Percentiles rank a stretch among this genome's conserved stretches.
Evolutionary conservation across 92 coral and sea anemone genomes (phyloP).

Genomic region (Porites cylindrica): DNA sequence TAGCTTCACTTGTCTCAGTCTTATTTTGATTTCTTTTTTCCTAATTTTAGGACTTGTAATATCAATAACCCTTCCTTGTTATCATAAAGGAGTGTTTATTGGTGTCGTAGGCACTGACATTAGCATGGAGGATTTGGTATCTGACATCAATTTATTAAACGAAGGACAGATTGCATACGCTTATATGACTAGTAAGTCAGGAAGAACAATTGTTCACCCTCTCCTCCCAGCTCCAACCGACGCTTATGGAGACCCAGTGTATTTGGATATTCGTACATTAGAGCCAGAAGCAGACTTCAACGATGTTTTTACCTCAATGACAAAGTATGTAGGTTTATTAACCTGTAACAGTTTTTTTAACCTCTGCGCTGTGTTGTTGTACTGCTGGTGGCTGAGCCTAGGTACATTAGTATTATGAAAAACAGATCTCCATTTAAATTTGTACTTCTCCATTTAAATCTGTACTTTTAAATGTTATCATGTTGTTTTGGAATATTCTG

Average conservation of each 20-base stretch:
- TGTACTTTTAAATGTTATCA: too few species aligned
- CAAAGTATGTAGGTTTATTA: not conserved
- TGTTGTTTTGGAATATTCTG: too few species aligned
- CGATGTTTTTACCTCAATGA: not conserved
- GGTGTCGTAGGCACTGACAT: slow-evolving; percentile 66
- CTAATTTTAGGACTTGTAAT: slow-evolving; percentile 41
- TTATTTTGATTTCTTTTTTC: too few species aligned
- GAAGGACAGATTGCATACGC: slow-evolving; percentile 50
- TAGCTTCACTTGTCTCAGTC: too few species aligned
- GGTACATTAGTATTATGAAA: too few species aligned
- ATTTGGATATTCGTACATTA: slow-evolving; percentile 28
- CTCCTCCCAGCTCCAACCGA: slow-evolving; percentile 35
- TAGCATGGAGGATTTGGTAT: slow-evolving; percentile 39
- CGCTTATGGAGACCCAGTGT: slow-evolving; percentile 30
- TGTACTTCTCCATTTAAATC: too few species aligned
- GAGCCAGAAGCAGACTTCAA: slow-evolving; percentile 30
- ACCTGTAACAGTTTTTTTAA: too few species aligned
- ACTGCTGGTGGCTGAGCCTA: too few species aligned
- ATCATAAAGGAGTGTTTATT: slow-evolving; percentile 34
- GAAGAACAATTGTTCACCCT: slow-evolving; percentile 53
- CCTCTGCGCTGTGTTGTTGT: too few species aligned
- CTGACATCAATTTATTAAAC: slow-evolving; percentile 31
- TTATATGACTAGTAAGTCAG: slow-evolving; percentile 33
- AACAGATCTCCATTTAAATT: too few species aligned
- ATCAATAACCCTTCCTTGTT: slow-evolving; percentile 53